phyloP scores from a whole-genome alignment of 2,113 vertebrate species.

The Brienomyrus longianalis region DNA sequence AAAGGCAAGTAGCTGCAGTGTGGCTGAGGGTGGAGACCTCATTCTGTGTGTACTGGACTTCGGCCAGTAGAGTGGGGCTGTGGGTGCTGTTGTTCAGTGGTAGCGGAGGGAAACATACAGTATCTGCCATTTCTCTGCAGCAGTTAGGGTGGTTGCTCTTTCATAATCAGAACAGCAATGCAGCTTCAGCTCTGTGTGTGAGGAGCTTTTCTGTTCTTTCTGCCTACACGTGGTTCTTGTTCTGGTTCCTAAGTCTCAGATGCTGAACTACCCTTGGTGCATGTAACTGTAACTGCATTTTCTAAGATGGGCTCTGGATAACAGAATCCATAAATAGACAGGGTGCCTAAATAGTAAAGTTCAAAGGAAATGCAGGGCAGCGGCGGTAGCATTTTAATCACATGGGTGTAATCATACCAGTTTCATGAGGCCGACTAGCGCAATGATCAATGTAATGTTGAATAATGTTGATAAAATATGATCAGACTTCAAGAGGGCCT shows the following conservation, averaged over 20 bases:
- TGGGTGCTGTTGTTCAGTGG: not conserved
- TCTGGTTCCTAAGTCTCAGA: not conserved
- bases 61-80: not conserved
- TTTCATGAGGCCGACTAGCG: not conserved
- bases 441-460: not conserved
- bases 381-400: not conserved
- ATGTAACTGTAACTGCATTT: not conserved
- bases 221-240: not conserved
- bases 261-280: not conserved
- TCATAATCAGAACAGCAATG: not conserved
- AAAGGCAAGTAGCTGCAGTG: not conserved
- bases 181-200: not conserved
- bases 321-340: not conserved
- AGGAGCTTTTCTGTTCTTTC: not conserved
- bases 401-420: not conserved
- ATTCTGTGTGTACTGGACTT: not conserved
- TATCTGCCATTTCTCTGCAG: not conserved
- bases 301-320: not conserved
- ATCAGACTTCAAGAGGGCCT: not conserved
- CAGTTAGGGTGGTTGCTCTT: not conserved
- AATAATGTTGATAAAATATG: not conserved
- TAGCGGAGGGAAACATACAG: not conserved
- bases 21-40: not conserved
- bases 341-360: not conserved
- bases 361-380: not conserved